phyloP scores from a whole-genome alignment of 2,113 vertebrate species.

The Patagioenas fasciata region DNA sequence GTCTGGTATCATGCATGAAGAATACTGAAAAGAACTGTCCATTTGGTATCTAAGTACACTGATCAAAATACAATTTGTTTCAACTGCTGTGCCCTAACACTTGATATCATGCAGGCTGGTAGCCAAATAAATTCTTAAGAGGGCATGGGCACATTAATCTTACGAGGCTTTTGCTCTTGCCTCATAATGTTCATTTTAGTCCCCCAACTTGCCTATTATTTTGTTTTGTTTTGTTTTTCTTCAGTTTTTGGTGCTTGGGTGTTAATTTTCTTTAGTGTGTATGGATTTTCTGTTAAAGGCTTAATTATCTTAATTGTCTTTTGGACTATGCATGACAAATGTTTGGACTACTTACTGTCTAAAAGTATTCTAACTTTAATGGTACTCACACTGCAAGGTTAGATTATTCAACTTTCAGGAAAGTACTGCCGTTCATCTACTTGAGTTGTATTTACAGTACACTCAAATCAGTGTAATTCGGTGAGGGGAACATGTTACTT shows the following conservation, averaged over 20 bases:
- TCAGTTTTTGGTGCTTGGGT: not conserved
- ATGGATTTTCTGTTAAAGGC: not conserved
- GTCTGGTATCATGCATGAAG: not conserved
- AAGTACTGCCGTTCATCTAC: not conserved
- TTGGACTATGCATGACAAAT: not conserved
- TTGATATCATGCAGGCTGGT: conserved; percentile 24
- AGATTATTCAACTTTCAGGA: not conserved
- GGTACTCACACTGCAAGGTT: not conserved
- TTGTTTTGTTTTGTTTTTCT: not conserved
- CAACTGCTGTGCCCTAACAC: conserved; percentile 14
- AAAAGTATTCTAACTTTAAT: not conserved
- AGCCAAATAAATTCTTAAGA: conserved; percentile 44
- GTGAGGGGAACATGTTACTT: fast-evolving
- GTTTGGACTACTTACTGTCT: not conserved
- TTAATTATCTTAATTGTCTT: not conserved
- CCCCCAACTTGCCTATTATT: not conserved
- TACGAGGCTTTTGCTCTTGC: not conserved
- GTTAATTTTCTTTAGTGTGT: not conserved
- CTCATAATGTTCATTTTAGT: not conserved
- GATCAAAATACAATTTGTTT: conserved; percentile 31
- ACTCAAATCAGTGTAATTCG: not conserved
- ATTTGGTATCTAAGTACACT: not conserved
- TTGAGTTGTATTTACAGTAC: not conserved
- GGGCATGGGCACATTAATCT: conserved; percentile 8
- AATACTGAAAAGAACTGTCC: not conserved